Base-by-base conservation (phyloP, 2,888 invertebrate genomes). In the Lycia hirtaria region DNA sequence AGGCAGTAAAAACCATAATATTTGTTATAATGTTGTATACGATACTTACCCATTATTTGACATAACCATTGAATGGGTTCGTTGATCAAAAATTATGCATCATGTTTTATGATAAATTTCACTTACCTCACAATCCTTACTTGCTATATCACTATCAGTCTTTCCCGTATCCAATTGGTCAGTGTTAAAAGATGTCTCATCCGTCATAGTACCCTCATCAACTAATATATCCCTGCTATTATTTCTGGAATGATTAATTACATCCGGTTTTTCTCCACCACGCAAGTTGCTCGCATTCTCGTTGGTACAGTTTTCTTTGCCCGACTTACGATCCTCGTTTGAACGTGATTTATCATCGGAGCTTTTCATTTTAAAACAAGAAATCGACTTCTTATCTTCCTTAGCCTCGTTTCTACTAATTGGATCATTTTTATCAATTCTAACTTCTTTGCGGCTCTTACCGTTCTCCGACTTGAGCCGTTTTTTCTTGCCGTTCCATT, bases 341-440 rank as follows among this genome's bases (percentile, higher is more conserved):
- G 80, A 77, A 66, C 83, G 83, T 76, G 81, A 81, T 80, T 89
- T 91, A 76, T 85, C 83, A 66, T 85, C 85, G 4, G 85, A 80
- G 77, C 80, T 84, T 85, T 88, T 90, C 65, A 89, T 88, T 87
- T 91, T 92, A 75, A 92, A 92, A 80, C 92, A 92, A 67, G 88
- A 88, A 79, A 87, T 83, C 62, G 89, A 85, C 80, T 82, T 88
- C 73, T 87, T 88, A 75, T 87, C 87, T 71, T 84, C 84, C 67
- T 78, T 88, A 61, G 78, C 83, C 67, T 83, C 84, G 41, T 81
- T 80, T 62, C 87, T 83, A 64, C 81, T 85, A 77, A 84, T 83
- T 77, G 79, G 76, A 75, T 82, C 78, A 73, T 77, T 79, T 72
- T 83, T 83, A 73, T 85, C 81, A 71, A 71, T 68, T 72, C 81